Conservation (phyloP, 2,797 vertebrate genomes). For the Macropus fuliginosus region DNA sequence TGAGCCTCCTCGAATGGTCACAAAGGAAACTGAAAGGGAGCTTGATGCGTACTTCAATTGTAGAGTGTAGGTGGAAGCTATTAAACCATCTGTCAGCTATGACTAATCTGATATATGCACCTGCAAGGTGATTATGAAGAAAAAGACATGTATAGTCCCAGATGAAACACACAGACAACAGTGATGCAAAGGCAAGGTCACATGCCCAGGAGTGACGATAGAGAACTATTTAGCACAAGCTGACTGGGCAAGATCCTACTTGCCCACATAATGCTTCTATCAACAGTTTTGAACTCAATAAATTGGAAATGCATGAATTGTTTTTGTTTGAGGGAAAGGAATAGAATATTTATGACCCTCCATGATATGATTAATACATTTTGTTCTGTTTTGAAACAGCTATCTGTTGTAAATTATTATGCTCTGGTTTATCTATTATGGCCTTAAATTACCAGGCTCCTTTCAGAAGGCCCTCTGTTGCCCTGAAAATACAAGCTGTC, state of each 20-base stretch:
- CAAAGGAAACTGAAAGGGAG: slow-evolving; percentile 3
- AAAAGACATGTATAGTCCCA: neutral
- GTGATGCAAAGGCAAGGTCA: neutral
- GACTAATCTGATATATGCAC: slow-evolving; percentile 13
- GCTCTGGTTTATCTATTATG: slow-evolving; percentile 56
- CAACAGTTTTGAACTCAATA: slow-evolving; percentile 59
- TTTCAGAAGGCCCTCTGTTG: slow-evolving; percentile 85
- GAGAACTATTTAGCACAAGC: slow-evolving; percentile 30
- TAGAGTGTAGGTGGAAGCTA: slow-evolving; percentile 5
- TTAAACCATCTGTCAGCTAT: neutral
- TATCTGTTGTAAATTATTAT: slow-evolving; percentile 72
- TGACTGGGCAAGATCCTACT: slow-evolving; percentile 16
- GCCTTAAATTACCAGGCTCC: slow-evolving; percentile 47
- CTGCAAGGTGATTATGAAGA: slow-evolving; percentile 23
- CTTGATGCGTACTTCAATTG: neutral
- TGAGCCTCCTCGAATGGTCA: slow-evolving; percentile 3
- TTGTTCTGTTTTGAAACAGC: slow-evolving; percentile 55
- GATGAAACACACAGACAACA: slow-evolving; percentile 13
- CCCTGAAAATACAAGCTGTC: slow-evolving; percentile 61
- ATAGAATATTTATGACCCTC: slow-evolving; percentile 52
- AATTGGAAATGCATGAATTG: slow-evolving; percentile 53
- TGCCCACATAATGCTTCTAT: slow-evolving; percentile 11
- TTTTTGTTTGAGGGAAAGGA: slow-evolving; percentile 46
- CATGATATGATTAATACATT: slow-evolving; percentile 41
- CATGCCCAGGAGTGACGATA: slow-evolving; percentile 2